A percentile compares a stretch with the other conserved stretches of the same genome.
Conservation (phyloP, 2,888 invertebrate genomes). For the Tipula unca region DNA sequence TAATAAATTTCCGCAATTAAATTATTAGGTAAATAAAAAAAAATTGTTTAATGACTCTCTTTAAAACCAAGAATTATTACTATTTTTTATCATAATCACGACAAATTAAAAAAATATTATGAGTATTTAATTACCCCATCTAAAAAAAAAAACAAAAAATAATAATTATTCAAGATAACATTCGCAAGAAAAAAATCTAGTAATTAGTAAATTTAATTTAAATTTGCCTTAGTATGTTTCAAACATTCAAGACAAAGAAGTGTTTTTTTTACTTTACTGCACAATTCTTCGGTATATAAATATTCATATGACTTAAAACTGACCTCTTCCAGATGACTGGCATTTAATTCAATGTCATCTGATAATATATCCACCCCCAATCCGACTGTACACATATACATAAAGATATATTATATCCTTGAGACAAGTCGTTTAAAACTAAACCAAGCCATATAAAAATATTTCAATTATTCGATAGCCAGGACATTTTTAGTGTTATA, state of each 20-base stretch:
- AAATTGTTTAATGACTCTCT: not conserved
- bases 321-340: too few relatives aligned
- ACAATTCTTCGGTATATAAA: too few relatives aligned
- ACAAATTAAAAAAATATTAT: not conserved
- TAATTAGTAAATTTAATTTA: not conserved
- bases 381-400: too few relatives aligned
- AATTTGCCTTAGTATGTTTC: not conserved
- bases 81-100: not conserved
- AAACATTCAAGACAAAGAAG: too few relatives aligned
- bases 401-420: not conserved
- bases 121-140: not conserved
- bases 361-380: too few relatives aligned
- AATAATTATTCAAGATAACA: not conserved
- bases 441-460: not conserved
- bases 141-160: not conserved
- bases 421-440: not conserved
- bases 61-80: not conserved
- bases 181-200: not conserved
- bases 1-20: not conserved
- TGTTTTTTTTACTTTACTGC: too few relatives aligned
- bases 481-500: not conserved
- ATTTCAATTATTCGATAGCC: not conserved
- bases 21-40: not conserved
- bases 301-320: too few relatives aligned
- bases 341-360: too few relatives aligned